Evolutionary conservation across 2,113 vertebrate species (phyloP).

Genomic region (Corythornis vintsioides): DNA sequence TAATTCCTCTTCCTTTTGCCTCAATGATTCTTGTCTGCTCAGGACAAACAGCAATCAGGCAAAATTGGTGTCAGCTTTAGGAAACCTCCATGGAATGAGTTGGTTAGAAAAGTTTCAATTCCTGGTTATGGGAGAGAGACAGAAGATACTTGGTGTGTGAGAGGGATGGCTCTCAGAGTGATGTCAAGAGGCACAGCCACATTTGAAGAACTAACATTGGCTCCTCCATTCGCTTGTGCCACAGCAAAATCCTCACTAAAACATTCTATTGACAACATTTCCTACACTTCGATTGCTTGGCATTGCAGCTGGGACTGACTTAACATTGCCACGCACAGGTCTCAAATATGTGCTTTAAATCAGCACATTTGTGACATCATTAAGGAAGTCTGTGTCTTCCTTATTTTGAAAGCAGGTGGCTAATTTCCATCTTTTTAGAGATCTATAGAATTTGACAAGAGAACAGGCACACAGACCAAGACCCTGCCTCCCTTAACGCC

Average conservation of each 20-base stretch:
- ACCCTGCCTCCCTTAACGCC: rapidly evolving
- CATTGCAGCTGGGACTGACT: background rate
- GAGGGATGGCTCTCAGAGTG: background rate
- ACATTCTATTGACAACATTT: background rate
- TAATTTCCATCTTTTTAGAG: background rate
- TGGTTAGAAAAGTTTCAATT: background rate
- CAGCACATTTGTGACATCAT: background rate
- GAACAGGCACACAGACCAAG: too few relatives aligned
- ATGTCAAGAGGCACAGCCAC: background rate
- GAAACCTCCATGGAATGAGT: background rate
- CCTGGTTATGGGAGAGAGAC: background rate
- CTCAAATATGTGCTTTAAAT: rapidly evolving
- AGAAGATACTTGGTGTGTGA: background rate
- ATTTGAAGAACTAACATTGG: background rate
- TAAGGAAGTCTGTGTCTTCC: background rate
- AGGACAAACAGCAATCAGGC: background rate
- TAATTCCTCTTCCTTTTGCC: background rate
- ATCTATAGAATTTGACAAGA: rapidly evolving
- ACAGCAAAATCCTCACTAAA: background rate
- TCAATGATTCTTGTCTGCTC: background rate
- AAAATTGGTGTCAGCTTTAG: background rate
- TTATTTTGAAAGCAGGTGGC: background rate
- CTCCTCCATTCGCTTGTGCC: background rate
- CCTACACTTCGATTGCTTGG: background rate
- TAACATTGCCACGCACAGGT: background rate